Evolutionary conservation across 92 coral and sea anemone genomes (phyloP).

Genomic region (Metridium senile): DNA sequence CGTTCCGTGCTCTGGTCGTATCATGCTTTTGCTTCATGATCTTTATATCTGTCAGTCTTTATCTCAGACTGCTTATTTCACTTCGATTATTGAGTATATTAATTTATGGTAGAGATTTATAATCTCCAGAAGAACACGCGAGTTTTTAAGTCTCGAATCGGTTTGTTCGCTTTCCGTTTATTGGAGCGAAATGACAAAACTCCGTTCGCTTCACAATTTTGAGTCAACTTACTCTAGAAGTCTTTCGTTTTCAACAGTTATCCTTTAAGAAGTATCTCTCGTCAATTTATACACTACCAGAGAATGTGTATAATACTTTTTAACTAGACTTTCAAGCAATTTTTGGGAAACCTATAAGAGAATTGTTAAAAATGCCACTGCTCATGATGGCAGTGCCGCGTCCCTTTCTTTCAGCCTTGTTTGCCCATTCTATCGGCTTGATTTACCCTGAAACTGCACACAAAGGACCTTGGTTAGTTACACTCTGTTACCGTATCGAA

Average conservation of each 20-base stretch:
- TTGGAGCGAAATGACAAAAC: constrained; percentile 69
- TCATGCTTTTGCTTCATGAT: constrained; percentile 27
- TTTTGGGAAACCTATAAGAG: constrained; percentile 45
- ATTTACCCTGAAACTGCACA: constrained; percentile 78
- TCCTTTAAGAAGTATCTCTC: constrained; percentile 82
- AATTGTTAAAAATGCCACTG: constrained; percentile 37
- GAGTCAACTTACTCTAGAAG: constrained; percentile 84
- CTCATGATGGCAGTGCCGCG: constrained; percentile 57
- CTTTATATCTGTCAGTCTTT: constrained; percentile 69
- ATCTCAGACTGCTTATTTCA: constrained; percentile 93
- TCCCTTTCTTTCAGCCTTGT: constrained; percentile 44
- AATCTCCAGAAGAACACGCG: constrained; percentile 39
- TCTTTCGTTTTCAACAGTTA: constrained; percentile 69
- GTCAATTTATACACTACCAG: constrained; percentile 66
- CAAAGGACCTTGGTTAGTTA: constrained; percentile 71
- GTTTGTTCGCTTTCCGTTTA: constrained; percentile 66
- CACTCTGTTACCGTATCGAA: constrained; percentile 81
- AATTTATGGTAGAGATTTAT: constrained; percentile 20
- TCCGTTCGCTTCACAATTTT: constrained; percentile 40
- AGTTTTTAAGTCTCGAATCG: constrained; percentile 18
- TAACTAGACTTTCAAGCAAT: constrained; percentile 53
- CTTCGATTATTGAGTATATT: constrained; percentile 18
- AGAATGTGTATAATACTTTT: constrained; percentile 48
- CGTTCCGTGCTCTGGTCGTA: not conserved
- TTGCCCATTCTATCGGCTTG: constrained; percentile 55